Base-by-base conservation (phyloP, 2,888 invertebrate genomes). In the Cybosia mesomella region DNA sequence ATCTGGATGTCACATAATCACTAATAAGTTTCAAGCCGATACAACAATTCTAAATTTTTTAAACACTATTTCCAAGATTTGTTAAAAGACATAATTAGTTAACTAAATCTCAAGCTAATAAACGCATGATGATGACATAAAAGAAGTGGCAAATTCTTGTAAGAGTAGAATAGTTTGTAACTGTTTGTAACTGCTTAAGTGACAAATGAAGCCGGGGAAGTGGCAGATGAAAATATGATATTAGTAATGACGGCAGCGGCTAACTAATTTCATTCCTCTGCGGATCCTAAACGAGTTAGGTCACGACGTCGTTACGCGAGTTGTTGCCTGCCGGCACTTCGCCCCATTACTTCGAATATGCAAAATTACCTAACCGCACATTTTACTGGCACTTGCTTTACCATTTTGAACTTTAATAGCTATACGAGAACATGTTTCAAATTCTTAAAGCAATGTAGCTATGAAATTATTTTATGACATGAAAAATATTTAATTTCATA, bases 201-300 rank as follows among this genome's bases (percentile, higher is more conserved):
- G 72, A 80, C 72, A 86, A 90, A 92, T 89, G 89, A 90, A 88
- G 85, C 87, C 82, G 81, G 73, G 66, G 77, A 80, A 83, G 82
- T 84, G 81, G 87, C 87, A 86, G 90, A 89, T 89, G 91, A 90
- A 92, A 92, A 92, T 92, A 90, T 91, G 89, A 92, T 94, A 92
- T 93, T 92, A 89, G 89, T 91, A 92, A 92, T 92, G 87, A 85
- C 89, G 87, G 89, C 87, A 85, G 89, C 85, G 86, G 88, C 89
- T 90, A 90, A 91, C 91, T 93, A 93, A 93, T 94, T 92, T 89
- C 79, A 90, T 92, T 92, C 91, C 89, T 89, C 89, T 91, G 91
- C 87, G 88, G 91, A 91, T 89, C 90, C 91, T 92, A 93, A 94
- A 85, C 88, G 91, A 90, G 91, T 92, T 92, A 91, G 82, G 82